Base-by-base conservation (phyloP, 2,797 vertebrate genomes). In the Chelon auratus region DNA sequence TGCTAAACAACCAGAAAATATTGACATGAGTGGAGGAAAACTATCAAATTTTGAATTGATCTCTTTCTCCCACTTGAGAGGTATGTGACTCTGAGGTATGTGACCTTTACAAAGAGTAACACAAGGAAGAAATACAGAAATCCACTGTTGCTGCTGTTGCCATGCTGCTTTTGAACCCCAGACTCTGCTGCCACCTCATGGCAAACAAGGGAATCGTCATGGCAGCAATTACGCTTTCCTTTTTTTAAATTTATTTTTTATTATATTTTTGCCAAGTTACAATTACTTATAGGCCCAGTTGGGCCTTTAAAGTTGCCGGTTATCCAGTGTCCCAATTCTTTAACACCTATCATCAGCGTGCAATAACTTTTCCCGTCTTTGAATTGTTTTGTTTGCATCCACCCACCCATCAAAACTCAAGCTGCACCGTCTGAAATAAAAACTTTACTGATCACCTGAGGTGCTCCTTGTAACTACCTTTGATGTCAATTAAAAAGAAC, bases 171-270 rank as follows among this genome's bases (percentile, higher is more conserved):
- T 4, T 53, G 4, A 68, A 60, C n/a, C 43, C 2, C 1, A 56
- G 60, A 14, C 77, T 85, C 3, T 54, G 72, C 83, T 89, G 85
- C 84, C 90, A 84, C 83, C 90, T 88, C 20, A 18, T 87, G 91
- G 85, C 18, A 20, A 11, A 74, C n/a, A 26, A 12, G 5, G 40
- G 71, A 59, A 72, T 11, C 26, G 37, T 22, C 37, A 18, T 15
- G 1, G 0, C 20, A 39, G 9, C 12, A 5, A 5, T n/a, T 54
- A 18, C 6, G 18, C 7, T 14, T n/a, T 37, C 9, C 1, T 6
- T 15, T 54, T 71, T 33, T 39, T 26, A 20, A 10, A n/a, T 45
- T 20, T 26, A 17, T 2, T n/a, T 36, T 14, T 37, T 50, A 47
- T 47, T 9, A 47, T 17, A 9, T 47, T 8, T 47, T 47, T 17